phyloP scores from a whole-genome alignment of 2,888 invertebrate species.

The Elegia similella region DNA sequence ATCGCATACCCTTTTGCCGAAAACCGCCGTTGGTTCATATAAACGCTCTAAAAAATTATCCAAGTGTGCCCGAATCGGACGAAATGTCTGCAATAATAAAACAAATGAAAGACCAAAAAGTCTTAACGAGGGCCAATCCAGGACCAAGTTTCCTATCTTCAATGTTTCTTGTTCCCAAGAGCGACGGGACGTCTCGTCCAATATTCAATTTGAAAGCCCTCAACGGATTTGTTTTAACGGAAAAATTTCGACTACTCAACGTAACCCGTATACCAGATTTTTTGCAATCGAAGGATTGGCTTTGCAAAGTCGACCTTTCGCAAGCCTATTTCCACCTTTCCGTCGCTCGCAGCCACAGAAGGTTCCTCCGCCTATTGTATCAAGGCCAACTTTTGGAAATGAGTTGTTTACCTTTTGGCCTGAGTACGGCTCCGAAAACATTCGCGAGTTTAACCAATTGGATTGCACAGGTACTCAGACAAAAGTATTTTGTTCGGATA shows the following conservation, averaged over 20 bases:
- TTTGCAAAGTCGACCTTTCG: neutral
- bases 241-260: slow-evolving; percentile 30
- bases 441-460: neutral
- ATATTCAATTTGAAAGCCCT: slow-evolving; percentile 32
- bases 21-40: neutral
- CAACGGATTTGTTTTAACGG: slow-evolving; percentile 27
- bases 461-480: neutral
- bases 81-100: slow-evolving; percentile 22
- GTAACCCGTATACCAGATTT: slow-evolving; percentile 29
- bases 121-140: slow-evolving; percentile 17
- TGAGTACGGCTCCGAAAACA: neutral
- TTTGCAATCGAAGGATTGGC: slow-evolving; percentile 27
- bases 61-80: neutral
- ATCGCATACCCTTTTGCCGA: neutral
- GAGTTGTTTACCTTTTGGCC: neutral
- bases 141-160: slow-evolving; percentile 31
- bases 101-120: slow-evolving; percentile 24
- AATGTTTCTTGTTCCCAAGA: slow-evolving; percentile 32
- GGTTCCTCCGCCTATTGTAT: neutral
- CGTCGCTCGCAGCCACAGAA: neutral
- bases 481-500: neutral
- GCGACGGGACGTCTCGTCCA: slow-evolving; percentile 27
- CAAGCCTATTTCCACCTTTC: slow-evolving; percentile 4
- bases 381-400: neutral
- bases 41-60: neutral